Base-by-base conservation (phyloP, 2,797 vertebrate species). In the Enoplosus armatus region DNA sequence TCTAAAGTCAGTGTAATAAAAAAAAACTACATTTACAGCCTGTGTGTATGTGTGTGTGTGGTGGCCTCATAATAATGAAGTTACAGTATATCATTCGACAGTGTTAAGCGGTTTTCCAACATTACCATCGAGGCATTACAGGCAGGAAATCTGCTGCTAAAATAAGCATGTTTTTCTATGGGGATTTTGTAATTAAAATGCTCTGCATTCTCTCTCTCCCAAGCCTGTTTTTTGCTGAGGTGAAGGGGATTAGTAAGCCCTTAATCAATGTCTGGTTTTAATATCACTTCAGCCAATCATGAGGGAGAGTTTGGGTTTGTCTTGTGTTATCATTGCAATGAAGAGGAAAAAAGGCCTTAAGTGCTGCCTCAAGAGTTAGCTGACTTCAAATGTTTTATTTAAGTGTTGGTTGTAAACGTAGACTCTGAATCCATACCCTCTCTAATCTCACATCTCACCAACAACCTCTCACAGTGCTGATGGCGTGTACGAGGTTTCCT, bases 401-500 rank as follows among this genome's bases (percentile, higher is more conserved):
- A 55, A 50, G 12, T 37, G 16, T 11, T 31, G 12, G 48, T 15
- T 71, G 9, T 18, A 48, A 54, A 35, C 7, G 22, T 27, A 48
- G 8, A 55, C 39, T 54, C 10, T 76, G 56, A 35, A 26, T 51
- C 27, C 50, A 62, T 48, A 35, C 15, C 0, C 0, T 68, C 6
- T 67, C 53, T 66, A 26, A 84, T 67, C 14, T 41, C 15, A 27
- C 29, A 22, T 76, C 22, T 60, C 51, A n/a, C 43, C 56, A 8
- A 43, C 60, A 54, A 64, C 47, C 29, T 67, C 41, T 75, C 50
- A 31, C 84, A 96, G 96, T 88, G 96, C 95, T 16, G 95, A 96
- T 1, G 96, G 96, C 1, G 95, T 95, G n/a, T 96, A 96, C 10
- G 96, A 96, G 82, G 96, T 96, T 16, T 96, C 96, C 20, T 95